Evolutionary conservation across 2,797 vertebrate species (phyloP).

Genomic region (Coregonus suidteri): DNA sequence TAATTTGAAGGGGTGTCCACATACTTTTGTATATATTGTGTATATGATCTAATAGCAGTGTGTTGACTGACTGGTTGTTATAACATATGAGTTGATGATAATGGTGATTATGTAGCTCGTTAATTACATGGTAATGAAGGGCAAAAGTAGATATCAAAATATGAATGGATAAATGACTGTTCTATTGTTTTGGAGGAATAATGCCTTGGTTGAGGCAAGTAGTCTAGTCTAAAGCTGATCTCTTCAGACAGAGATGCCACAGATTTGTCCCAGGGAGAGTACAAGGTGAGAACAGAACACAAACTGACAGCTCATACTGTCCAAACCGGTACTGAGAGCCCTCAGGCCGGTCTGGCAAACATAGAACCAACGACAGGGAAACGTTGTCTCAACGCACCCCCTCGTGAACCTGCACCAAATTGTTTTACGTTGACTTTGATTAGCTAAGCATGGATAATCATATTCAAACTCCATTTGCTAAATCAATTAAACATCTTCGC

Average conservation of each 20-base stretch:
- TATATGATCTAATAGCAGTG: neutral
- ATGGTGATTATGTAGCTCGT: neutral
- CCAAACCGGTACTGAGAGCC: neutral
- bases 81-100: neutral
- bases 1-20: no score
- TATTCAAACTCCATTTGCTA: neutral
- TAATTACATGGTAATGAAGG: neutral
- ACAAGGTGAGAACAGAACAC: neutral
- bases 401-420: neutral
- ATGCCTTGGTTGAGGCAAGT: neutral
- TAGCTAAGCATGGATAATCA: neutral
- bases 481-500: neutral
- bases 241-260: neutral
- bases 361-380: neutral
- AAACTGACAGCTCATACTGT: slow-evolving; percentile 2
- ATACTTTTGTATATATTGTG: no score
- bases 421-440: neutral
- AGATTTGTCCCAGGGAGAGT: neutral
- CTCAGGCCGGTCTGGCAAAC: neutral
- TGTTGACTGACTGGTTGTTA: neutral
- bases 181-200: neutral
- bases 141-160: neutral
- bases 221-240: neutral
- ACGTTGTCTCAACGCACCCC: neutral
- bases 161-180: neutral